phyloP scores from a whole-genome alignment of 2,888 invertebrate species.

The Thera britannica region DNA sequence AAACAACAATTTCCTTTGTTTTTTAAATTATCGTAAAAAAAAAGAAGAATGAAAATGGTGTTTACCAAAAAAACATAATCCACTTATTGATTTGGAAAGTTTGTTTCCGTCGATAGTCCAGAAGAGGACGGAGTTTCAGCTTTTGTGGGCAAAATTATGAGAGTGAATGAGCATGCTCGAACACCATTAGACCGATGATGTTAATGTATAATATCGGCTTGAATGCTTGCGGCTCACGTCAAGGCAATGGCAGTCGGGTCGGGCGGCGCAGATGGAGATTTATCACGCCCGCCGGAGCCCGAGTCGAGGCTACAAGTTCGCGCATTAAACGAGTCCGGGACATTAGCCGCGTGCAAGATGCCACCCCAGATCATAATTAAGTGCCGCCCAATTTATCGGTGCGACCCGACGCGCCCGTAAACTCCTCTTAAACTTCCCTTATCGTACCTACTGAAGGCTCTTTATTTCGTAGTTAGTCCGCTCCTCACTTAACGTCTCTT shows the following conservation, averaged over 20 bases:
- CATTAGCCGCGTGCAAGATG: slow-evolving; percentile 84
- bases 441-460: slow-evolving; percentile 81
- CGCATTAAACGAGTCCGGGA: slow-evolving; percentile 84
- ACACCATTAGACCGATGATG: slow-evolving; percentile 10
- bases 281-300: slow-evolving; percentile 80
- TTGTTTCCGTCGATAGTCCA: not conserved
- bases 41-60: not conserved
- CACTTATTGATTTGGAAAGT: not conserved
- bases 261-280: slow-evolving; percentile 77
- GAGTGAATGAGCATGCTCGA: not conserved
- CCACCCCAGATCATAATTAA: slow-evolving; percentile 85
- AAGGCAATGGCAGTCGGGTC: slow-evolving; percentile 51
- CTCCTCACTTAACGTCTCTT: slow-evolving; percentile 75
- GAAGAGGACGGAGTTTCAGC: slow-evolving; percentile 5
- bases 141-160: not conserved
- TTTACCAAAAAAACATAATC: not conserved
- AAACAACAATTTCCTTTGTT: slow-evolving; percentile 24
- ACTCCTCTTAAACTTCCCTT: slow-evolving; percentile 83
- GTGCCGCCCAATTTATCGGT: slow-evolving; percentile 85
- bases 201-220: slow-evolving; percentile 24
- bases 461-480: slow-evolving; percentile 82
- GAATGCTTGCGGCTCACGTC: slow-evolving; percentile 31
- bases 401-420: slow-evolving; percentile 76
- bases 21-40: not conserved
- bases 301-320: slow-evolving; percentile 75